phyloP scores from a whole-genome alignment of 2,113 vertebrate species.

The Oncorhynchus keta region DNA sequence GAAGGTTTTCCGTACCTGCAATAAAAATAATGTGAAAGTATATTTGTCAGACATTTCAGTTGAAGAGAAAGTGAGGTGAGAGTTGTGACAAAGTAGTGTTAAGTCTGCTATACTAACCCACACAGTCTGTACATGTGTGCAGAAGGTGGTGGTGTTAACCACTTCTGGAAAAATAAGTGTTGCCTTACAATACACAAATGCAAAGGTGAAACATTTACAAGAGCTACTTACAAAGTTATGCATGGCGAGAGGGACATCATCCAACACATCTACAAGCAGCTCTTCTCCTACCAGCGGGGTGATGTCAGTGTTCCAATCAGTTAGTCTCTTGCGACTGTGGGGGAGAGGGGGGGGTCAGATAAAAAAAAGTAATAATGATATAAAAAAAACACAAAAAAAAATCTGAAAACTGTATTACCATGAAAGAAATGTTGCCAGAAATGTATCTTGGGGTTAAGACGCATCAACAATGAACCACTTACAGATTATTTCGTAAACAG shows the following conservation, averaged over 20 bases:
- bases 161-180: not conserved
- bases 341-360: not conserved
- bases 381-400: not conserved
- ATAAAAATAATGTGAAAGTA: not conserved
- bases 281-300: constrained; percentile 88
- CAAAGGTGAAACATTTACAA: not conserved
- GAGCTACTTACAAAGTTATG: constrained; percentile 87
- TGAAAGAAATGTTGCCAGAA: too few species aligned
- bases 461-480: not conserved
- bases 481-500: not conserved
- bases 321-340: constrained; percentile 81
- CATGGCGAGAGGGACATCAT: constrained; percentile 88
- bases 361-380: not conserved
- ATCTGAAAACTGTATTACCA: too few species aligned
- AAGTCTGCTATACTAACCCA: too few species aligned
- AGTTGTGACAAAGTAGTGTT: too few species aligned
- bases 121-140: too few species aligned
- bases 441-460: too few species aligned
- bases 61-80: not conserved
- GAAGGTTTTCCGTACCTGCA: constrained; percentile 90
- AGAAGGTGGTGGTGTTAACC: not conserved
- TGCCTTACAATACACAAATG: not conserved
- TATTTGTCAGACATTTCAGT: not conserved
- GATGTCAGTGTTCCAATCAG: constrained; percentile 88
- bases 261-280: constrained; percentile 86